Base-by-base conservation (phyloP, 2,888 invertebrate genomes). In the Altica lythri region DNA sequence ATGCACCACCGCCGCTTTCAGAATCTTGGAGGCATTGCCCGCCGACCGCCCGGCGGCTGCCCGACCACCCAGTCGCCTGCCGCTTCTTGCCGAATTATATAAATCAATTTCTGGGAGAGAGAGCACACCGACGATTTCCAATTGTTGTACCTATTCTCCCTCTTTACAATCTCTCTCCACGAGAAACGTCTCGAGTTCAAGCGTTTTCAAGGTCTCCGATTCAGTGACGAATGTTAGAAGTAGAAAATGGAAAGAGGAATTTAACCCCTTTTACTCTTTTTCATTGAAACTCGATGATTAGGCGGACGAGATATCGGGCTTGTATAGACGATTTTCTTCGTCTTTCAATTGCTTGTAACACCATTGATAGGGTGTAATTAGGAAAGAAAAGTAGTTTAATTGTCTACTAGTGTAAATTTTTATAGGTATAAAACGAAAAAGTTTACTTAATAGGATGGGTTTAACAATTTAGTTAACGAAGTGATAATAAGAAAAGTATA, bases 41-140 rank as follows among this genome's bases (percentile, higher is more conserved):
- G 46, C 46, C 45, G 45, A 40, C 10, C 29, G 29, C 18, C 30
- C 27, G 42, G 13, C 25, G 25, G 22, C 46, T 22, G 27, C 35
- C 17, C 27, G 16, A 13, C 46, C 35, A 60, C 56, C 65, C 61
- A 32, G 48, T 27, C 51, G 51, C 37, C 59, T 40, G 46, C 55
- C 40, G 40, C 27, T 47, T 43, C 58, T 58, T 50, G 52, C 57
- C 55, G 54, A 62, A 65, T 61, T 59, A 51, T 40, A 63, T 62
- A 62, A 66, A 65, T 66, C 64, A 66, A 66, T 64, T 62, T 56
- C 56, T 51, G 45, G 55, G 51, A 56, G 54, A 53, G 53, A 46
- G 55, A 49, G 49, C 49, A 49, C 49, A 38, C 22, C 37, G 53
- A 27, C 49, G 47, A 46, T 53, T 49, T 22, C 40, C 49, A 42